Evolutionary conservation across 2,888 invertebrate species (phyloP), one percentile per base, ranked within the genome.

Genomic region (Palloptera scutellata): DNA sequence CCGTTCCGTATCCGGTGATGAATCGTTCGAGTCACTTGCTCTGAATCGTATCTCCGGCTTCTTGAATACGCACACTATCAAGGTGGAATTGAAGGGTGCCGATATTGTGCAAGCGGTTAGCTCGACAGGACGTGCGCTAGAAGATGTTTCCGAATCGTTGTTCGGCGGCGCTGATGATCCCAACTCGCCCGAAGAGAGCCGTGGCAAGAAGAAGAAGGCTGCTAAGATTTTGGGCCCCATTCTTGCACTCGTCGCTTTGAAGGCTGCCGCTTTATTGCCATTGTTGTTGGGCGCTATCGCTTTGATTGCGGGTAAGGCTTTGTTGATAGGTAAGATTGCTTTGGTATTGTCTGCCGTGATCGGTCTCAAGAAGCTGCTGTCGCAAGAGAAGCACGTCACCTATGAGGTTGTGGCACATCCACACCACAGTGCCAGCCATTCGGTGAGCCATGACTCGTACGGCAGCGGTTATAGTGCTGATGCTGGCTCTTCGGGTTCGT

Each of bases 381-480:
- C 91, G 1, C 91, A 91, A 79, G 91, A 92, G 85, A 94, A 94
- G 81, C 93, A 93, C 80, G 94, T 94, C 72, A 94, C 94, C 5
- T 94, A 94, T 81, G 94, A 94, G 82, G 94, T 94, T 45, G 93
- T 94, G 0, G 90, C 93, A 0, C 94, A 94, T 83, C 93, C 94
- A 64, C 93, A 93, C 78, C 93, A 93, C 83, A 88, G 90, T 70
- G 87, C 89, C 73, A 89, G 89, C 78, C 90, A 90, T 80, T 88
- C 90, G 70, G 88, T 90, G 69, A 88, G 89, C 66, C 91, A 92
- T 73, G 92, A 92, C 69, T 86, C 88, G 42, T 88, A 88, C 74
- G 87, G 88, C 67, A 86, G 86, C 72, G 86, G 86, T 59, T 87
- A 89, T n/a, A 86, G 87, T 72, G 89, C 89, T 64, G 87, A 87